These are phyloP conservation scores for Triplophysa dalaica DNA, from an alignment of 2,113 vertebrate species.

Conservation along the genomic window DNA sequence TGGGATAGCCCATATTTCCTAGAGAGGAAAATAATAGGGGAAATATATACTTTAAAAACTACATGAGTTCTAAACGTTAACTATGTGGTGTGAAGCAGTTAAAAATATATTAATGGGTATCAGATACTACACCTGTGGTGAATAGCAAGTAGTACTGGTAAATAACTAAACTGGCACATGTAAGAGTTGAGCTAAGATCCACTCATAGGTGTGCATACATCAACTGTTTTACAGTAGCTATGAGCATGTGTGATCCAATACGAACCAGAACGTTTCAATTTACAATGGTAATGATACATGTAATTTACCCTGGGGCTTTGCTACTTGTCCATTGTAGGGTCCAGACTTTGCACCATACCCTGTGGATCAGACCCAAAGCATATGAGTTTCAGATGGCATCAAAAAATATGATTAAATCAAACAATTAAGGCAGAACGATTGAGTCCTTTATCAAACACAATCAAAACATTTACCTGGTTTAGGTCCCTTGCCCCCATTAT, in stretches of 20 bases:
- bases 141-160: too few relatives aligned
- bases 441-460: too few relatives aligned
- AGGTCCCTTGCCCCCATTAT: constrained; percentile 27
- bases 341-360: constrained; percentile 37
- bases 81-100: too few relatives aligned
- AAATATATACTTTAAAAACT: neutral
- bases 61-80: too few relatives aligned
- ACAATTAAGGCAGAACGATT: too few relatives aligned
- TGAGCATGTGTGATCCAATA: too few relatives aligned
- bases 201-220: too few relatives aligned
- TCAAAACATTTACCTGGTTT: too few relatives aligned
- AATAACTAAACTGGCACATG: too few relatives aligned
- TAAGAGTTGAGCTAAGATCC: neutral
- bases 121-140: neutral
- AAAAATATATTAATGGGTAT: neutral
- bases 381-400: too few relatives aligned
- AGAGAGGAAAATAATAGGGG: neutral
- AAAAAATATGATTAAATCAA: too few relatives aligned
- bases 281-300: neutral
- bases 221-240: too few relatives aligned
- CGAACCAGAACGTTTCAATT: neutral
- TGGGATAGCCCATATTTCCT: constrained; percentile 39
- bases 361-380: neutral
- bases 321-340: constrained; percentile 35
- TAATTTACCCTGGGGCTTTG: constrained; percentile 37